Evolutionary conservation across 2,888 invertebrate genomes (phyloP), one percentile per base, ranked within the genome.

Genomic region (Eupithecia pulchellata): DNA sequence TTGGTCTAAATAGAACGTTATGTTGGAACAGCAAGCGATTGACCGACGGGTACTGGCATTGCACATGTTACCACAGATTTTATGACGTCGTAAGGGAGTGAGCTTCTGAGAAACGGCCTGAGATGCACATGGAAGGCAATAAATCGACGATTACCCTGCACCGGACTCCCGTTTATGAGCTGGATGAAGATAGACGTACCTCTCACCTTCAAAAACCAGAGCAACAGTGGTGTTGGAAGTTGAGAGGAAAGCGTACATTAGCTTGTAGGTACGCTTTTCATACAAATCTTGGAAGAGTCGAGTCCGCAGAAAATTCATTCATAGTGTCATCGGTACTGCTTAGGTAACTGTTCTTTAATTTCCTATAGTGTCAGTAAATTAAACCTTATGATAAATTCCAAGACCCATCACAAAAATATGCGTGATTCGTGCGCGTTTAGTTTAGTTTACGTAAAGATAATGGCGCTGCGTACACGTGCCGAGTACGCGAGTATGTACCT

Each of bases 21-120:
- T 61, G 64, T 32, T 61, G 64, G 67, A 69, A 73, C 69, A 73
- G 69, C 67, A 57, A 70, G 66, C 78, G 80, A 75, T 77, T 77
- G 83, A 78, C 79, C 47, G 73, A 84, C 84, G 81, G 79, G 79
- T 84, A 77, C 82, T 80, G 81, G 80, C 85, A 83, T 79, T 88
- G 90, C 93, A 93, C 91, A 92, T 92, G 93, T 92, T 91, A 93
- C 93, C 93, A 81, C 93, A 93, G 82, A 81, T 91, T 93, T 93
- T 92, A 93, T 86, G 88, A 79, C 87, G 87, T 88, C 89, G 85
- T 89, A 89, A 91, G 92, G 90, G 89, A 89, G 84, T 83, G 84
- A 81, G 86, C 86, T 93, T 92, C 92, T 90, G 79, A 89, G 93
- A 93, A 93, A 84, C 87, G 87, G 82, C 77, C 84, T 84, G 85